These are phyloP conservation scores for Procambarus virginalis DNA, from an alignment of 1,140 invertebrate genomes.

Conservation along the genomic window DNA sequence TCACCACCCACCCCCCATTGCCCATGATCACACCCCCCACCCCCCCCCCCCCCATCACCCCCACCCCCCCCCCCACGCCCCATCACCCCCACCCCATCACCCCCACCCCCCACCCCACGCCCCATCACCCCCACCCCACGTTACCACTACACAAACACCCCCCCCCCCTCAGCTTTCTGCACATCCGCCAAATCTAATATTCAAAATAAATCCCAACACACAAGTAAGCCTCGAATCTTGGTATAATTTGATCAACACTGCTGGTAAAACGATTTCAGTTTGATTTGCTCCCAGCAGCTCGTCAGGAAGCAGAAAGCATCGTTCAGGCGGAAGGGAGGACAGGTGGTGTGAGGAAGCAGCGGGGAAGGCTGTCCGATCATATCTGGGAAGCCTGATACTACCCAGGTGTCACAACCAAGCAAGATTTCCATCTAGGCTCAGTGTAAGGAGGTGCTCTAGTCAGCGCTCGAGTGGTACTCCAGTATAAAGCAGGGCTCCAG, in stretches of 20 bases:
- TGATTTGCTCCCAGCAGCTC: constrained; percentile 45
- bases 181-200: constrained; percentile 58
- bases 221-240: constrained; percentile 62
- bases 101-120: not conserved
- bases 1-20: not conserved
- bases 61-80: not conserved
- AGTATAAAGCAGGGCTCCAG: not conserved
- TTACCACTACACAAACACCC: constrained; percentile 33
- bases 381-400: constrained; percentile 28
- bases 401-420: constrained; percentile 27
- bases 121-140: not conserved
- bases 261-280: constrained; percentile 62
- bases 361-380: constrained; percentile 27
- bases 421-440: constrained; percentile 55
- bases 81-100: not conserved
- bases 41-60: not conserved
- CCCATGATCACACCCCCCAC: not conserved
- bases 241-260: constrained; percentile 59
- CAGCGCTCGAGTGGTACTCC: not conserved
- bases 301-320: constrained; percentile 54
- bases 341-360: not conserved
- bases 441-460: constrained; percentile 37
- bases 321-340: constrained; percentile 17
- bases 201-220: constrained; percentile 60
- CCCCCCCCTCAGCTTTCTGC: constrained; percentile 44